Percentiles rank a stretch among this genome's conserved stretches.
These are phyloP conservation scores for Branchinecta lynchi DNA, from an alignment of 1,140 invertebrate genomes.

Conservation along the genomic window DNA sequence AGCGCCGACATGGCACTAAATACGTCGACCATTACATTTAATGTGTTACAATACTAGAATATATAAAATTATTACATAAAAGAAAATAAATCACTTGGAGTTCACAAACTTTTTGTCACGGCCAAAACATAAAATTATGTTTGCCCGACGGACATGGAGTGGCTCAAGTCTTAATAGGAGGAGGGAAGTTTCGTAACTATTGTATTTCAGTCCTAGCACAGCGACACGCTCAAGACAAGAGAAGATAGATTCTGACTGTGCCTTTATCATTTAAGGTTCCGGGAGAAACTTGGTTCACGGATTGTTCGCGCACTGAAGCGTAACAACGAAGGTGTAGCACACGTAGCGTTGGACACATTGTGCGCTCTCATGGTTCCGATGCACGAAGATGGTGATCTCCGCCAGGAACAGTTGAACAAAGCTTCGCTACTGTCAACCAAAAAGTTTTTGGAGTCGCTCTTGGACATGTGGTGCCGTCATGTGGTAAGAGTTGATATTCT, in stretches of 20 bases:
- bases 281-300: constrained; percentile 76
- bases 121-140: no score
- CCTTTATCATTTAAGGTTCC: constrained; percentile 45
- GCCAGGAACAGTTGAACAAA: constrained; percentile 97
- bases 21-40: no score
- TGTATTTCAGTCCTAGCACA: no score
- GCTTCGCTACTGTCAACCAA: constrained; percentile 79
- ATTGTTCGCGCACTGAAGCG: constrained; percentile 78
- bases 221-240: not conserved
- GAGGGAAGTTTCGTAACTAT: no score
- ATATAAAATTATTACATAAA: no score
- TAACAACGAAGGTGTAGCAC: constrained; percentile 74
- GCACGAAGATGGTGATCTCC: constrained; percentile 83
- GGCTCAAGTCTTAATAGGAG: no score
- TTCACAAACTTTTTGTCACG: no score
- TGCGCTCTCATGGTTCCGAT: constrained; percentile 97
- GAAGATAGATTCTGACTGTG: constrained; percentile 12
- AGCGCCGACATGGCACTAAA: no score
- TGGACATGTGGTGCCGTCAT: constrained; percentile 90
- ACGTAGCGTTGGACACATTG: constrained; percentile 91
- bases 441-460: constrained; percentile 77
- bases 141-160: no score
- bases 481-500: constrained; percentile 48
- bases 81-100: no score
- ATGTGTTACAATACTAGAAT: no score